These are phyloP conservation scores for Euura saliciscinereae DNA, from an alignment of 1,140 invertebrate species.

Conservation along the genomic window DNA sequence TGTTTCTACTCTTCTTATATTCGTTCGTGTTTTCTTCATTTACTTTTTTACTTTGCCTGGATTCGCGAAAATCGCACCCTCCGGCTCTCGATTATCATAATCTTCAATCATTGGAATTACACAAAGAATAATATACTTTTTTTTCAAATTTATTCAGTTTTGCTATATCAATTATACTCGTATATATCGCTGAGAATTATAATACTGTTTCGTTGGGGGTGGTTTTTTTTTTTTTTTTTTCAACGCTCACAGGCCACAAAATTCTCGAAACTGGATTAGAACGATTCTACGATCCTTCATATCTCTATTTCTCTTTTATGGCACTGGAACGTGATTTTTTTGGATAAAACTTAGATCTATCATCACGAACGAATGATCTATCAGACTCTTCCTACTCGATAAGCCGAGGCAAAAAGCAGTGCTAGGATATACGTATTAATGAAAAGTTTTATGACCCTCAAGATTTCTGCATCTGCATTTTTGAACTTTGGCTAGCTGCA, in stretches of 20 bases:
- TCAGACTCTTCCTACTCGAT: not conserved
- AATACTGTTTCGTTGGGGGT: slow-evolving; percentile 31
- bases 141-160: too few species aligned
- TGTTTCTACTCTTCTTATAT: not conserved
- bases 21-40: slow-evolving; percentile 9
- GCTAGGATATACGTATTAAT: too few species aligned
- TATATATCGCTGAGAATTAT: slow-evolving; percentile 35
- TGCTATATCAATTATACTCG: too few species aligned
- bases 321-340: not conserved
- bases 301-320: not conserved
- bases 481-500: too few species aligned
- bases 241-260: not conserved
- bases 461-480: too few species aligned
- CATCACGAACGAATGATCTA: not conserved
- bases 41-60: not conserved
- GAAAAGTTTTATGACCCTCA: too few species aligned
- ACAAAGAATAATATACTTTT: not conserved
- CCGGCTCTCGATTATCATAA: slow-evolving; percentile 9
- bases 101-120: not conserved
- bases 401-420: not conserved
- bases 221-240: not conserved
- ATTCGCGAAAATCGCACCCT: slow-evolving; percentile 1
- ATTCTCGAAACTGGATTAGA: not conserved
- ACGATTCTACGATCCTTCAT: not conserved
- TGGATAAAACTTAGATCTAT: slow-evolving; percentile 1